A percentile compares a stretch with the other conserved stretches of the same genome.
Conservation (phyloP, 2,888 invertebrate genomes). For the Melieria picta region DNA sequence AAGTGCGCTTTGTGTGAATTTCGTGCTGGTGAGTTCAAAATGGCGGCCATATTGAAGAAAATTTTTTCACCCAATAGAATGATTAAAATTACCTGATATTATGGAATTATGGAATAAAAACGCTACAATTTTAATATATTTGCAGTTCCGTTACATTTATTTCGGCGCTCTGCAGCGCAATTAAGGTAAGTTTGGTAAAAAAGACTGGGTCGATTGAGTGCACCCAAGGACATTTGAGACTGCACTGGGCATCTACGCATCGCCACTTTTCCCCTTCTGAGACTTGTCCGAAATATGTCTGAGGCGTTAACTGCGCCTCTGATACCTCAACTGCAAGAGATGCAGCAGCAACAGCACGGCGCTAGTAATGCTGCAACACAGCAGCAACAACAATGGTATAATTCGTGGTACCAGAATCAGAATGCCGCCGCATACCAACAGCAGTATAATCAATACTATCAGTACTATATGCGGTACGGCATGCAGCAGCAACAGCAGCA, state of each 20-base stretch:
- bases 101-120: background rate
- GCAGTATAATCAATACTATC: conserved; percentile 61
- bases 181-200: conserved; percentile 44
- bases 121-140: background rate
- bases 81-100: background rate
- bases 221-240: conserved; percentile 18
- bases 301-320: conserved; percentile 58
- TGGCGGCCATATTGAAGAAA: conserved; percentile 24
- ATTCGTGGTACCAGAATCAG: conserved; percentile 53
- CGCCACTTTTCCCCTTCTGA: background rate
- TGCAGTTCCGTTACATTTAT: background rate
- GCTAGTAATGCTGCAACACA: conserved; percentile 23
- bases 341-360: conserved; percentile 57
- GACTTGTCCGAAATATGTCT: conserved; percentile 48
- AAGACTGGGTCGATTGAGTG: background rate
- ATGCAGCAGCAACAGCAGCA: conserved; percentile 49
- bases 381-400: conserved; percentile 48
- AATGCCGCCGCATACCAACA: conserved; percentile 52
- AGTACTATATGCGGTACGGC: conserved; percentile 60
- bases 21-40: conserved; percentile 27
- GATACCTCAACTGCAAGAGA: conserved; percentile 62
- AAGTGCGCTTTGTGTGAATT: background rate
- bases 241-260: background rate
- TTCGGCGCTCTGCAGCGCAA: background rate
- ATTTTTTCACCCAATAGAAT: background rate